Percentiles rank a stretch among this genome's conserved stretches.
phyloP scores from a whole-genome alignment of 2,797 vertebrate species.

The Rhyacichthys aspro region DNA sequence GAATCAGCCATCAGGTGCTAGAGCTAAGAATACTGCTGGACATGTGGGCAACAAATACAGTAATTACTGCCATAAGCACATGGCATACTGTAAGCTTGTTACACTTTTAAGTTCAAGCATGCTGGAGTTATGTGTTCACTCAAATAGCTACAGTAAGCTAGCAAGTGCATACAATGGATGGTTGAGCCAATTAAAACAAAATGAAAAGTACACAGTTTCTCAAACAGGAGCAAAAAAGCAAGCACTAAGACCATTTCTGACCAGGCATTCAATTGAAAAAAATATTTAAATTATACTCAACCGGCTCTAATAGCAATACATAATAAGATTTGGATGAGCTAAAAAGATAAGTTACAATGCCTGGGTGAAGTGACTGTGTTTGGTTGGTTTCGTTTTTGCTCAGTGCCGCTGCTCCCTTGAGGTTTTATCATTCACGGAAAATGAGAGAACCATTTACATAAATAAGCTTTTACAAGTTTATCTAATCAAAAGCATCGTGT shows the following conservation, averaged over 20 bases:
- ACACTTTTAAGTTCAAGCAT: slow-evolving; percentile 16
- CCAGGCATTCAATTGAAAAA: no score
- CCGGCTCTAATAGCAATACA: no score
- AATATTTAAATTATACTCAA: no score
- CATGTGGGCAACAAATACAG: slow-evolving; percentile 35
- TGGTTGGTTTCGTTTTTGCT: slow-evolving; percentile 43
- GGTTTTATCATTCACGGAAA: slow-evolving; percentile 1
- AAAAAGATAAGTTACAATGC: no score
- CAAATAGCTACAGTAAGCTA: no score
- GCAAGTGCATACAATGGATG: not conserved
- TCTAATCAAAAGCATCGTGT: no score
- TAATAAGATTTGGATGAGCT: no score
- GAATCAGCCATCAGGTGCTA: slow-evolving; percentile 36
- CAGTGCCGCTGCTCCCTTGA: not conserved
- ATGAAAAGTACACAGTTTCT: no score
- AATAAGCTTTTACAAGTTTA: no score
- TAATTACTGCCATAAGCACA: slow-evolving; percentile 32
- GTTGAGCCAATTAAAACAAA: no score
- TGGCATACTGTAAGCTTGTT: slow-evolving; percentile 31
- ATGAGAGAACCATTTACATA: slow-evolving; percentile 19
- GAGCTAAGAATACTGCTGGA: slow-evolving; percentile 31
- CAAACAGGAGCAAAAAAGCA: no score
- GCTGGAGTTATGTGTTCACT: slow-evolving; percentile 11
- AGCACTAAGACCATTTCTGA: no score
- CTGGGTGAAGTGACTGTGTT: not conserved